Base-by-base conservation (phyloP, 2,888 invertebrate species). In the Hypselothyrea guttata region DNA sequence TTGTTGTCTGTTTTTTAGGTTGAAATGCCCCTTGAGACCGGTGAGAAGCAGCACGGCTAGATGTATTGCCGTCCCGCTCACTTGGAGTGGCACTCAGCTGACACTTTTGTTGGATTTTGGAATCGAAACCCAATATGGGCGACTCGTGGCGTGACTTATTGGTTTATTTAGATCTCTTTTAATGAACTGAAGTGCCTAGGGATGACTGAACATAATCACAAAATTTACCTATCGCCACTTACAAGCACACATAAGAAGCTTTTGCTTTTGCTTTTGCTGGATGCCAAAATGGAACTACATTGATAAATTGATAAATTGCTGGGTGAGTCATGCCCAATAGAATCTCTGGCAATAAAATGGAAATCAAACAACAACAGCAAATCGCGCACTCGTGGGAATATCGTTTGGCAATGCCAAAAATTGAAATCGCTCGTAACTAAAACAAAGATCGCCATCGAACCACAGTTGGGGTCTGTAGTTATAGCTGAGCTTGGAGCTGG, bases 161-260 rank as follows among this genome's bases (percentile, higher is more conserved):
- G 78, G 78, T 82, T 84, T 84, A 79, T 84, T 82, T 78, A 75
- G 84, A 84, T 84, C 84, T 84, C 78, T 74, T 77, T 84, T 84
- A 84, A 78, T 78, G 77, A 78, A 78, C 61, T 84, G 63, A 71
- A 78, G 84, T 78, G 77, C 58, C 62, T 62, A 56, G 68, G 81
- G 76, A 79, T 77, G 84, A 81, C 76, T 54, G 84, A 72, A 73
- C 81, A 77, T 66, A 75, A 84, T 81, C 74, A 54, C 40, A 62
- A 55, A 67, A 56, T 73, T 72, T 68, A 68, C 68, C 68, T 72
- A 71, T 72, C 63, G 64, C 44, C 63, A 72, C 68, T 66, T 67
- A 66, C 59, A 52, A 34, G 40, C 56, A 38, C 12, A 30, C 57
- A 48, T 70, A 72, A 72, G 72, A 72, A 72, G 72, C 72, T 63